These are phyloP conservation scores for Ciconia stormi DNA, from an alignment of 2,113 vertebrate genomes.

Conservation along the genomic window DNA sequence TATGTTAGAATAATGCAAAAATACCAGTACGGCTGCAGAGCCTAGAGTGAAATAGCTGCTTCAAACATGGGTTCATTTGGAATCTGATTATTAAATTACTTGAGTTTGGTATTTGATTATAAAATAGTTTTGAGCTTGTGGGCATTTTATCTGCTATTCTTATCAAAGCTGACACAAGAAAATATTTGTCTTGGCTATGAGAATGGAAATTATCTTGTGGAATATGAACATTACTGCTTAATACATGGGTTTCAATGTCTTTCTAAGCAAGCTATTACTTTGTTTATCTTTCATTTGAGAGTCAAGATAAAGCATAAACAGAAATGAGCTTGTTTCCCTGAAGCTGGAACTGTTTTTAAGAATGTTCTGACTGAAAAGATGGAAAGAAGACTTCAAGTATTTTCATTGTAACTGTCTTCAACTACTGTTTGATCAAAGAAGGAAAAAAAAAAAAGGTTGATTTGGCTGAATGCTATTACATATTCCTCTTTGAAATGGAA, in stretches of 20 bases:
- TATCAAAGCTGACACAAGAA: not conserved
- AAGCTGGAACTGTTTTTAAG: not conserved
- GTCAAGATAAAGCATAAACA: slow-evolving; percentile 5
- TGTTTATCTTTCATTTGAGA: slow-evolving; percentile 23
- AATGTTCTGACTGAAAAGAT: not conserved
- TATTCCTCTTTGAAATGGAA: not conserved
- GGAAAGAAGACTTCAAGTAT: not conserved
- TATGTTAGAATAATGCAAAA: not conserved
- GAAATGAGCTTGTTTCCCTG: not conserved
- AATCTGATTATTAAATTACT: not conserved
- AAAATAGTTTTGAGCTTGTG: not conserved
- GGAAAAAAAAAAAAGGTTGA: accelerated
- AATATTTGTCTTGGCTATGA: slow-evolving; percentile 10
- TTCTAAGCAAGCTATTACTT: not conserved
- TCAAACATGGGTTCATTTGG: not conserved
- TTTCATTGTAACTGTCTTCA: not conserved
- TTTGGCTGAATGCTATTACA: not conserved
- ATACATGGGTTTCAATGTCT: not conserved
- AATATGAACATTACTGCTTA: slow-evolving; percentile 16
- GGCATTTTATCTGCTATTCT: not conserved
- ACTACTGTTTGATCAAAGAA: not conserved
- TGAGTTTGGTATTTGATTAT: not conserved
- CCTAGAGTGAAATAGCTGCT: not conserved
- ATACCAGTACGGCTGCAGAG: not conserved
- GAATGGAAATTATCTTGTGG: slow-evolving; percentile 22